Base-by-base conservation (phyloP, 2,888 invertebrate species). In the Leptopilina syphax region DNA sequence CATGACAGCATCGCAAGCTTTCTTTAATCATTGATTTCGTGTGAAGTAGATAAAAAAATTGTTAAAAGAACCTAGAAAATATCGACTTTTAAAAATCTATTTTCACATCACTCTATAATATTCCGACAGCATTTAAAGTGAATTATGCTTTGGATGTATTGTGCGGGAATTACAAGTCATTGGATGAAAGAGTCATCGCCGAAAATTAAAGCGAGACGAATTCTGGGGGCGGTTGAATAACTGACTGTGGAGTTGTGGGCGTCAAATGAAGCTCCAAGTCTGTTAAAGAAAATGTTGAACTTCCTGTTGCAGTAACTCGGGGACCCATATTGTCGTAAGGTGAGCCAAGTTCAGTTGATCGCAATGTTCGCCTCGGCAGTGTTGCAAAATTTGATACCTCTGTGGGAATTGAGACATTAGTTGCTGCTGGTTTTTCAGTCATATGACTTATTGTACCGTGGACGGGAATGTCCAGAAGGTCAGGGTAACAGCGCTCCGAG, bases 301-400 rank as follows among this genome's bases (percentile, higher is more conserved):
- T 97, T 73, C 97, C 97, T 83, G 96, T 96, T 57, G 97, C 97
- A 10, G 97, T 97, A 77, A 97, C 96, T 84, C 97, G 94, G 77
- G 97, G 96, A 8, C 97, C 97, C 96, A 97, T 96, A 92, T 97
- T 97, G 92, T 98, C 97, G 91, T 97, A 97, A 83, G 96, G 95
- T 78, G 96, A 95, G 83, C 93, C 94, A 77, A 94, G 89, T 92
- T 94, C 88, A 89, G 91, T 77, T 79, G 86, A 81, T 65, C 87
- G 83, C 18, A 87, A 80, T 77, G 93, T 93, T 79, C 94, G 91
- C 77, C 94, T 92, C 1, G 94, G 94, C 68, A 92, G 83, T 2
- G 92, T 92, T 47, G 91, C 91, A 65, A 89, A 91, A 80, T 86
- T 89, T 41, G 89, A 94, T 84, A 78, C 93, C 57, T 34, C 92